These are phyloP conservation scores for Dendronephthya gigantea DNA, from an alignment of 64 coral and sea anemone genomes.

Conservation along the genomic window DNA sequence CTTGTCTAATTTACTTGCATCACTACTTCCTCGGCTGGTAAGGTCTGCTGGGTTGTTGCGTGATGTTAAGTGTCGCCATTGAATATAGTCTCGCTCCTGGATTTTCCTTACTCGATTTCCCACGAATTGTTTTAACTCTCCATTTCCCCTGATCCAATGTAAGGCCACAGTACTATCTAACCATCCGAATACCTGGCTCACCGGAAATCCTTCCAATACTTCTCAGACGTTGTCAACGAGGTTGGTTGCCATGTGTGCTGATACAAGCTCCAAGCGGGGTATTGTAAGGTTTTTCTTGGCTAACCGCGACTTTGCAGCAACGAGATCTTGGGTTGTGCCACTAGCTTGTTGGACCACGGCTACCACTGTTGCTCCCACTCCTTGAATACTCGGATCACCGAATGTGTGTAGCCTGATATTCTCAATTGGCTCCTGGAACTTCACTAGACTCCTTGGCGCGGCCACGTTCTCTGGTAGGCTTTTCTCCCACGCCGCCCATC, in stretches of 20 bases:
- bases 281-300: too few species aligned
- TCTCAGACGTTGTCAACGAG: too few species aligned
- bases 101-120: not conserved
- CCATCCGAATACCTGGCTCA: not conserved
- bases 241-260: too few species aligned
- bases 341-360: not conserved
- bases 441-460: not conserved
- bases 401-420: not conserved
- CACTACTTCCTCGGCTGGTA: not conserved
- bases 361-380: not conserved
- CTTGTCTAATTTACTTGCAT: not conserved
- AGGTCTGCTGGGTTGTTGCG: not conserved
- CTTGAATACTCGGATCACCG: not conserved
- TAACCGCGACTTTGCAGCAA: not conserved
- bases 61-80: not conserved
- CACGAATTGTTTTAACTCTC: too few species aligned
- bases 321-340: not conserved
- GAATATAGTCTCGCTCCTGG: not conserved
- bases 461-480: too few species aligned
- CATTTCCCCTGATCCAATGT: not conserved
- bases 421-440: not conserved
- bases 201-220: too few species aligned
- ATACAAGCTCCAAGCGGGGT: too few species aligned
- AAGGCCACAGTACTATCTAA: not conserved
- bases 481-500: too few species aligned